Evolutionary conservation across 1,140 invertebrate species (phyloP).

Genomic region (Cotesia typhae): DNA sequence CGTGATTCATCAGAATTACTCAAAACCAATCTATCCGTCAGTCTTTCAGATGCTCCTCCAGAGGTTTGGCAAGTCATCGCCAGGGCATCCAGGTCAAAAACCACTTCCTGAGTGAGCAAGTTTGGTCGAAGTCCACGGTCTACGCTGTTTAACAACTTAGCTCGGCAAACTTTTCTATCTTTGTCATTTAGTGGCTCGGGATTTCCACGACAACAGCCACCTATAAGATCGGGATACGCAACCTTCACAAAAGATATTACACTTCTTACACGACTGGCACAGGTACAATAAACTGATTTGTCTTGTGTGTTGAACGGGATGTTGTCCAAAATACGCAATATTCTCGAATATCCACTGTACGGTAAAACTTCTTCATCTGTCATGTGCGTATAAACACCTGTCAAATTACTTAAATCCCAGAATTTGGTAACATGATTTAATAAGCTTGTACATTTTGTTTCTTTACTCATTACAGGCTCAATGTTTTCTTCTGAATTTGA

Average conservation of each 20-base stretch:
- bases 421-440: slow-evolving; percentile 1
- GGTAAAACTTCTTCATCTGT: background rate
- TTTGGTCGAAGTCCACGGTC: slow-evolving; percentile 71
- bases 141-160: slow-evolving; percentile 70
- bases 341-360: background rate
- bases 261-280: slow-evolving; percentile 68
- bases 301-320: slow-evolving; percentile 44
- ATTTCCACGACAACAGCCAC: slow-evolving; percentile 65
- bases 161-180: slow-evolving; percentile 72
- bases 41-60: slow-evolving; percentile 5
- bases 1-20: slow-evolving; percentile 71
- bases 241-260: slow-evolving; percentile 78
- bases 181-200: slow-evolving; percentile 72
- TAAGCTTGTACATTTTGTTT: background rate
- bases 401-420: slow-evolving; percentile 7
- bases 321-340: slow-evolving; percentile 47
- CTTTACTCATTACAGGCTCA: background rate
- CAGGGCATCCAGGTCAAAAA: slow-evolving; percentile 77
- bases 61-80: slow-evolving; percentile 12
- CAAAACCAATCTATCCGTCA: slow-evolving; percentile 43
- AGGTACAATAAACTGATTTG: slow-evolving; percentile 55
- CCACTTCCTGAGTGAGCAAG: slow-evolving; percentile 70
- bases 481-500: slow-evolving; percentile 22
- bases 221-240: slow-evolving; percentile 77
- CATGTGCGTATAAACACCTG: background rate